Conservation (phyloP, 2,888 invertebrate genomes). For the Petrophora chlorosata region DNA sequence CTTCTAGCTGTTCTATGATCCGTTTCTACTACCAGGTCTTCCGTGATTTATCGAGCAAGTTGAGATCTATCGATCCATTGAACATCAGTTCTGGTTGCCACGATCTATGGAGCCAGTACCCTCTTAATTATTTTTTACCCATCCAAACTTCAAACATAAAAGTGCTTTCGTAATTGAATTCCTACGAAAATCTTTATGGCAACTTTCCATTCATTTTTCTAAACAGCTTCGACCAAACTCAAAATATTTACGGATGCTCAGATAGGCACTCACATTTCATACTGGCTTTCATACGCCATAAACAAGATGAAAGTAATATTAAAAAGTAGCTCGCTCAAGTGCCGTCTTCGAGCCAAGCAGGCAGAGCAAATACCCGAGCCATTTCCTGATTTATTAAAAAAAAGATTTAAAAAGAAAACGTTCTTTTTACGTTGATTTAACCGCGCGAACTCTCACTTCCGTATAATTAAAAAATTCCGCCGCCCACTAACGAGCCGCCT, state of each 20-base stretch:
- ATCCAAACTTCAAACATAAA: too few species aligned
- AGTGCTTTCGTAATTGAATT: too few species aligned
- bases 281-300: constrained; percentile 9
- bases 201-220: too few species aligned
- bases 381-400: constrained; percentile 36
- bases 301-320: constrained; percentile 29
- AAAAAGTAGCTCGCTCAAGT: constrained; percentile 32
- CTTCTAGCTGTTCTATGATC: too few species aligned
- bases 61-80: too few species aligned
- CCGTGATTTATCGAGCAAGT: too few species aligned
- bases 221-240: too few species aligned
- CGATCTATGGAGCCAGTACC: too few species aligned
- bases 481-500: constrained; percentile 63
- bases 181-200: too few species aligned
- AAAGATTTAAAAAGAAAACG: constrained; percentile 23
- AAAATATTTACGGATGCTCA: neutral
- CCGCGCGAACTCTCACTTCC: constrained; percentile 52
- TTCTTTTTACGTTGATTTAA: constrained; percentile 33
- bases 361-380: constrained; percentile 18
- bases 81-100: too few species aligned
- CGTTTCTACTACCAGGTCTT: too few species aligned
- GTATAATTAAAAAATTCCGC: constrained; percentile 64
- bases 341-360: constrained; percentile 19
- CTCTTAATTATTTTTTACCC: too few species aligned
- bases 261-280: neutral